Base-by-base conservation (phyloP, 2,113 vertebrate species). In the Cinclus mexicanus region DNA sequence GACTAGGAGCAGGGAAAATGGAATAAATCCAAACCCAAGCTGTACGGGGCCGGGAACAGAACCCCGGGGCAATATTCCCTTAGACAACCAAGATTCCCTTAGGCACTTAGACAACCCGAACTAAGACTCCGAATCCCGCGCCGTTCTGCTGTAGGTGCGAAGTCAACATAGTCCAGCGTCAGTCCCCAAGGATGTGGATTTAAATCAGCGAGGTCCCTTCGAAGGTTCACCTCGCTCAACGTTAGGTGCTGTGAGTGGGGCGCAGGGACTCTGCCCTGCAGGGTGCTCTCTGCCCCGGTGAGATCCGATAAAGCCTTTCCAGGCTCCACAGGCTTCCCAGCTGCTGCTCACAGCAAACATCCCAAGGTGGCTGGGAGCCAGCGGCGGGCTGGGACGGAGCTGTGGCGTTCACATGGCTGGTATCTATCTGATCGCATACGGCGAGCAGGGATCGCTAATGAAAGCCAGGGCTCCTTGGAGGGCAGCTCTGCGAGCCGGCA, bases 381-480 rank as follows among this genome's bases (percentile, higher is more conserved):
- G 67, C 0, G 0, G 50, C 1, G 15, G 50, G 78, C 11, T 77
- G 67, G 67, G 80, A 23, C 1, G 1, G 63, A 47, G 92, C 18
- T 39, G 68, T 81, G 85, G 68, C 35, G 63, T 4, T 94, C 79
- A 14, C 6, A 14, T 8, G 71, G 75, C 22, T 0, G 1, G 6
- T 14, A 35, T 83, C 75, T 14, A 35, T 83, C 75, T 47, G 81
- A 77, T 80, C 93, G 59, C n/a, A 13, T 74, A 37, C 33, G 8
- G 91, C 23, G 37, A 44, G 79, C 87, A 49, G 63, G 29, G 33
- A 31, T 31, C 0, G 0, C 63, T 93, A 90, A 94, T 88, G 75
- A 89, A 91, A 93, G 41, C 52, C 91, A 94, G 87, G 24, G 42
- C 44, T 91, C 46, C 55, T 95, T 11, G 17, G 14, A 94, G 82